Evolutionary conservation across 2,797 vertebrate genomes (phyloP).

Genomic region (Selene dorsalis): DNA sequence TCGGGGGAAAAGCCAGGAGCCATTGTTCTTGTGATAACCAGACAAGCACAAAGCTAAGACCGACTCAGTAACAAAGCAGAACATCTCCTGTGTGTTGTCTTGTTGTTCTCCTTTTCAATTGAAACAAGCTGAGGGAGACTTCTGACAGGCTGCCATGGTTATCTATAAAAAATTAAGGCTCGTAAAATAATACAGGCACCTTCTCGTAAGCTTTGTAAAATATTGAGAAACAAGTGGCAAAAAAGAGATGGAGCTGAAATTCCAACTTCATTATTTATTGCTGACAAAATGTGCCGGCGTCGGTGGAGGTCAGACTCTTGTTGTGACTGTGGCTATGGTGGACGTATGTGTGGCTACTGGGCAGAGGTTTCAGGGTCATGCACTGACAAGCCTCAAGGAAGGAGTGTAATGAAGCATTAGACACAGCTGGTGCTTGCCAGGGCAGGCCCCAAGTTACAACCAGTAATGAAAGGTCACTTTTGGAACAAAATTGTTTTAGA

Average conservation of each 20-base stretch:
- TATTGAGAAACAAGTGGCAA: not conserved
- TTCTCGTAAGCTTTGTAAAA: slow-evolving; percentile 53
- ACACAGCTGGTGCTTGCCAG: slow-evolving; percentile 84
- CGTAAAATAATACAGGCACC: slow-evolving; percentile 61
- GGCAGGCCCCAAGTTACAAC: slow-evolving; percentile 78
- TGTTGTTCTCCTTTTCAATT: slow-evolving; percentile 63
- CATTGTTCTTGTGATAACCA: slow-evolving; percentile 67
- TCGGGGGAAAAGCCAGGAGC: slow-evolving; percentile 64
- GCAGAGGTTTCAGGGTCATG: slow-evolving; percentile 80
- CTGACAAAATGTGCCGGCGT: slow-evolving; percentile 50
- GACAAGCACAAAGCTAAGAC: slow-evolving; percentile 65
- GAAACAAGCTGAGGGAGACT: slow-evolving; percentile 63
- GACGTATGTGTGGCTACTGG: slow-evolving; percentile 66
- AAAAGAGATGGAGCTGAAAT: slow-evolving; percentile 20
- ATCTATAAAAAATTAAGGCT: slow-evolving; percentile 63
- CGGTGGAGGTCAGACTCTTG: slow-evolving; percentile 68
- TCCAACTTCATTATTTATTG: slow-evolving; percentile 48
- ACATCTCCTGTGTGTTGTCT: slow-evolving; percentile 65
- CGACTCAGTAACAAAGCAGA: slow-evolving; percentile 62
- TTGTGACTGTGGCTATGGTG: slow-evolving; percentile 54
- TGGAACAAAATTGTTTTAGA: slow-evolving; percentile 61
- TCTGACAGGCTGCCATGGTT: slow-evolving; percentile 57
- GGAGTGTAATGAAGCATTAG: slow-evolving; percentile 84
- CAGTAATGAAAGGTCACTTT: slow-evolving; percentile 80
- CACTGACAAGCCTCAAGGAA: slow-evolving; percentile 77